These are phyloP conservation scores for Alosa sapidissima DNA, from an alignment of 2,797 vertebrate genomes.

Conservation along the genomic window DNA sequence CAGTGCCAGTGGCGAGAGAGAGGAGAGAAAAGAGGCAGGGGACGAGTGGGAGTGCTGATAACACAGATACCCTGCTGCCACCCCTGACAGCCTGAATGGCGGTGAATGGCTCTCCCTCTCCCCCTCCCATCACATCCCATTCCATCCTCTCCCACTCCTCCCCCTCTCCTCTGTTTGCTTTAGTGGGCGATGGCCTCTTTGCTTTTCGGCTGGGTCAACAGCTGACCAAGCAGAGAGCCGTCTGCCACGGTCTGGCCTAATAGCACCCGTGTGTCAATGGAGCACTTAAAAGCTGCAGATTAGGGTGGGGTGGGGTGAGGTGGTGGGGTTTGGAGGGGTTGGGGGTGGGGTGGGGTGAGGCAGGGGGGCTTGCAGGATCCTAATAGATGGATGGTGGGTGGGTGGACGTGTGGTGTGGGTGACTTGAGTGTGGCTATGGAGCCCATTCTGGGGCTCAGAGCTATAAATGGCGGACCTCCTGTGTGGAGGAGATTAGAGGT, in stretches of 20 bases:
- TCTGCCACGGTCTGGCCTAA: background rate
- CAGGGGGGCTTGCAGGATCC: too few species aligned
- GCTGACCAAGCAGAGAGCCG: slow-evolving; percentile 3
- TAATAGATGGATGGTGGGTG: too few species aligned
- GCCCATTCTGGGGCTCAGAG: background rate
- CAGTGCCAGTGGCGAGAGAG: background rate
- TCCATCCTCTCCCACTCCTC: too few species aligned
- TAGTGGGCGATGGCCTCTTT: slow-evolving; percentile 7
- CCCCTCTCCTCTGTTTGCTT: background rate
- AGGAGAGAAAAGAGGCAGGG: background rate
- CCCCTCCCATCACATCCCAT: too few species aligned
- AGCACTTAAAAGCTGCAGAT: background rate
- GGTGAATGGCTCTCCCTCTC: too few species aligned
- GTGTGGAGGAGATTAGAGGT: background rate
- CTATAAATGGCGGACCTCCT: background rate
- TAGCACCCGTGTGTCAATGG: background rate
- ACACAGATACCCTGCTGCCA: background rate
- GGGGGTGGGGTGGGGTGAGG: too few species aligned
- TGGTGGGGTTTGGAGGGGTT: too few species aligned
- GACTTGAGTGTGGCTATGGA: background rate
- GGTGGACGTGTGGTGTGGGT: too few species aligned
- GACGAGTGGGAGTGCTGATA: background rate
- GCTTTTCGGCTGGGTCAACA: background rate
- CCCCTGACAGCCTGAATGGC: too few species aligned
- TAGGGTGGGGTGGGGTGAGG: background rate